Evolutionary conservation across 2,797 vertebrate species (phyloP).

Genomic region (Phoxinus dragarum): DNA sequence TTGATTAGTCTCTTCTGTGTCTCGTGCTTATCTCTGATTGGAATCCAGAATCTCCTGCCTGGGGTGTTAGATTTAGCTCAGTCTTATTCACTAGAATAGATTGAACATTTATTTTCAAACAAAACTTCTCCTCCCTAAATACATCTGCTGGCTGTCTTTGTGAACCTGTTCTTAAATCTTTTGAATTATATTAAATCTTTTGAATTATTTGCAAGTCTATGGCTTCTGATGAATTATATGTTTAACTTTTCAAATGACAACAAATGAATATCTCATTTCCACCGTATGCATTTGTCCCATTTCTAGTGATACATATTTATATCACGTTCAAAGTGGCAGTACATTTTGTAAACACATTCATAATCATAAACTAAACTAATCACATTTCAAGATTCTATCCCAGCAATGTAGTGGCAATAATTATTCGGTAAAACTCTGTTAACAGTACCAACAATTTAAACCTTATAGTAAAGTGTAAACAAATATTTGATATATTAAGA

Average conservation of each 20-base stretch:
- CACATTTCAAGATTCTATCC: background rate
- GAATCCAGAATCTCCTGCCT: constrained; percentile 26
- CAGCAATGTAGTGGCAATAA: background rate
- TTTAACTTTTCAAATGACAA: background rate
- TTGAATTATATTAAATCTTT: background rate
- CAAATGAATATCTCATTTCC: background rate
- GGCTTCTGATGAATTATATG: background rate
- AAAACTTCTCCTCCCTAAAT: background rate
- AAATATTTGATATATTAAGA: background rate
- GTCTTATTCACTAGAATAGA: constrained; percentile 13
- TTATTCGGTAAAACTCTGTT: background rate
- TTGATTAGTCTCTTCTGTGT: constrained; percentile 41
- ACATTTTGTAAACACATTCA: background rate
- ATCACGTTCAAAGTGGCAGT: background rate
- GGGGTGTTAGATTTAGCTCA: constrained; percentile 27
- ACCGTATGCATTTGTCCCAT: background rate
- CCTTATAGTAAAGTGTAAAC: background rate
- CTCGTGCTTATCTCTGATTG: constrained; percentile 41
- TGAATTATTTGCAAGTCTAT: background rate
- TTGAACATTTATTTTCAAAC: constrained; percentile 25
- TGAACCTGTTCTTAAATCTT: background rate
- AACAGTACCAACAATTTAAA: background rate
- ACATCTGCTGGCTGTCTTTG: background rate
- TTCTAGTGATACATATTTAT: background rate
- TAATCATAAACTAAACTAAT: background rate